These are phyloP conservation scores for Callinectes sapidus DNA, from an alignment of 2,888 invertebrate genomes.

Conservation along the genomic window DNA sequence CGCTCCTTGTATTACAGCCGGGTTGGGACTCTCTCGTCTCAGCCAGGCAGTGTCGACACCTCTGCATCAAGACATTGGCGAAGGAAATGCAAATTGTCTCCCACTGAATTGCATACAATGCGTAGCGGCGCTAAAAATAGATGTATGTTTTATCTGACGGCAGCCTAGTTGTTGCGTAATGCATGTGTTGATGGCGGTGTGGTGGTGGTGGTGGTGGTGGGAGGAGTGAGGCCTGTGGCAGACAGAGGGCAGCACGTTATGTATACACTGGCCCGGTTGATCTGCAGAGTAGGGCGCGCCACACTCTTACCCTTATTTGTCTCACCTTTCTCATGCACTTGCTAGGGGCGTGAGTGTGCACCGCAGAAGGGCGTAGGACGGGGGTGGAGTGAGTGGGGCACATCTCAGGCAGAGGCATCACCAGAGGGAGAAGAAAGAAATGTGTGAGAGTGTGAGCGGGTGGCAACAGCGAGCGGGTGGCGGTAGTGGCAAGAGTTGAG, in stretches of 20 bases:
- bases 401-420: background rate
- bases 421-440: conserved; percentile 23
- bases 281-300: conserved; percentile 22
- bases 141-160: conserved; percentile 38
- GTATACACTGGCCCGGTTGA: conserved; percentile 45
- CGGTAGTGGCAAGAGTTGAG: conserved; percentile 37
- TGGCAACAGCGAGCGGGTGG: conserved; percentile 37
- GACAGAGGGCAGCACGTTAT: conserved; percentile 46
- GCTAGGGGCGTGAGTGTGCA: background rate
- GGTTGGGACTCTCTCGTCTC: background rate
- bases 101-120: background rate
- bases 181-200: conserved; percentile 45
- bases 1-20: background rate
- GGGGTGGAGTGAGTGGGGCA: background rate
- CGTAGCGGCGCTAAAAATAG: conserved; percentile 38
- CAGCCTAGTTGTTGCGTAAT: conserved; percentile 51
- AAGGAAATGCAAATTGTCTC: conserved; percentile 8
- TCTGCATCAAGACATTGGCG: background rate
- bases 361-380: background rate
- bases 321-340: background rate
- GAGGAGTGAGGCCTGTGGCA: background rate
- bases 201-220: conserved; percentile 48
- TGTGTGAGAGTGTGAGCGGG: background rate
- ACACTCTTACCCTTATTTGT: conserved; percentile 39
- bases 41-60: background rate